phyloP scores from a whole-genome alignment of 2,797 vertebrate species.

The Megalops cyprinoides region DNA sequence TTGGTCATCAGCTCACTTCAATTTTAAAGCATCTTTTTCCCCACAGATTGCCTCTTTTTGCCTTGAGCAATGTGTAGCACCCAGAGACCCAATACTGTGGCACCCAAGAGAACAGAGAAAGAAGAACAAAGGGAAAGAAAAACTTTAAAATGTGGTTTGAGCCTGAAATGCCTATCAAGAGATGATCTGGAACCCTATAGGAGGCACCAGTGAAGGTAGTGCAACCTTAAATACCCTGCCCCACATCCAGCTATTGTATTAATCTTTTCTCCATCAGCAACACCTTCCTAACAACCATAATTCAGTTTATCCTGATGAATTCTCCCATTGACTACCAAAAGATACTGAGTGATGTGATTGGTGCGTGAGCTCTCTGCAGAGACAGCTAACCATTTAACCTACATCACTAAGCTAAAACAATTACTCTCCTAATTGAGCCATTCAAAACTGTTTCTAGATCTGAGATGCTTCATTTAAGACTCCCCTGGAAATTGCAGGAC shows the following conservation, averaged over 20 bases:
- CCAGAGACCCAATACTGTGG: constrained; percentile 72
- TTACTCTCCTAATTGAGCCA: constrained; percentile 45
- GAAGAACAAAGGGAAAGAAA: constrained; percentile 80
- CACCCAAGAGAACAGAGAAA: constrained; percentile 72
- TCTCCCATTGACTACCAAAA: constrained; percentile 6
- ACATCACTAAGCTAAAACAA: constrained; percentile 35
- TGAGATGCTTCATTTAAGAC: constrained; percentile 50
- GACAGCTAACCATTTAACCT: constrained; percentile 29
- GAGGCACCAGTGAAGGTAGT: constrained; percentile 56
- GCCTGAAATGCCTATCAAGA: constrained; percentile 75
- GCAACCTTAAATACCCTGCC: background rate
- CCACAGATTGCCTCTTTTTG: constrained; percentile 72
- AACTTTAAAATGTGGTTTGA: constrained; percentile 80
- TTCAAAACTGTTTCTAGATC: constrained; percentile 45
- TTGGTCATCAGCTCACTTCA: constrained; percentile 69
- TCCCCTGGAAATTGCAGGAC: constrained; percentile 34
- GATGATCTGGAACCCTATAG: constrained; percentile 70
- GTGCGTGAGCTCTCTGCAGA: background rate
- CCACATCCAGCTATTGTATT: background rate
- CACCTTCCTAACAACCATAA: background rate
- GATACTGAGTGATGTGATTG: constrained; percentile 3
- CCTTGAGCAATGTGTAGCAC: constrained; percentile 73
- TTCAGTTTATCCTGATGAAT: background rate
- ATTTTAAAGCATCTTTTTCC: constrained; percentile 75
- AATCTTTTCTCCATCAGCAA: background rate